Percentiles rank a stretch among this genome's conserved stretches.
Conservation (phyloP, 2,888 invertebrate species). For the Auanema freiburgensis region DNA sequence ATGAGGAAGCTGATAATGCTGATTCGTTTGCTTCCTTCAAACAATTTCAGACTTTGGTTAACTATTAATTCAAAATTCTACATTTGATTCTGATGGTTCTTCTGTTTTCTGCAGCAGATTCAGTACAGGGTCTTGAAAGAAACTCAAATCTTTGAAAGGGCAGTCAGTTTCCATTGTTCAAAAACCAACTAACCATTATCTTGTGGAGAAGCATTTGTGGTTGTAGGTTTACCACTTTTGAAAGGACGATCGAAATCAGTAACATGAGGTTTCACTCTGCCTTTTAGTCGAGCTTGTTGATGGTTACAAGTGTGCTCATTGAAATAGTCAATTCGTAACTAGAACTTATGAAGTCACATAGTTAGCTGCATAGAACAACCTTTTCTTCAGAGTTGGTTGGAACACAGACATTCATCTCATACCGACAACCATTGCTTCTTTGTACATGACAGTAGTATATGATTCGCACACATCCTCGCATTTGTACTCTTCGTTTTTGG, state of each 20-base stretch:
- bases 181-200: too few species aligned
- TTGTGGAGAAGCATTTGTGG: too few species aligned
- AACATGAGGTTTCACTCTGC: slow-evolving; percentile 13
- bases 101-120: too few species aligned
- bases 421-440: slow-evolving; percentile 14
- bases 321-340: slow-evolving; percentile 12
- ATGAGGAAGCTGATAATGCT: too few species aligned
- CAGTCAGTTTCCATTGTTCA: too few species aligned
- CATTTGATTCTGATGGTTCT: too few species aligned
- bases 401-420: slow-evolving; percentile 21
- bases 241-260: slow-evolving; percentile 18
- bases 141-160: too few species aligned
- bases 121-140: too few species aligned
- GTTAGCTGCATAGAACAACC: not conserved
- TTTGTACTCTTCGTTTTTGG: slow-evolving; percentile 19
- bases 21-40: too few species aligned
- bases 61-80: too few species aligned
- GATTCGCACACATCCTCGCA: slow-evolving; percentile 19
- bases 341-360: not conserved
- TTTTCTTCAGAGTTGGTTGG: slow-evolving; percentile 14
- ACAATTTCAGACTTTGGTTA: too few species aligned
- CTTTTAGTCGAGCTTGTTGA: not conserved
- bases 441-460: slow-evolving; percentile 23
- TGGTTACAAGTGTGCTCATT: slow-evolving; percentile 11
- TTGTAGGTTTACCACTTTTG: slow-evolving; percentile 1